Base-by-base conservation (phyloP, 2,797 vertebrate genomes). In the Myotis pilosus region DNA sequence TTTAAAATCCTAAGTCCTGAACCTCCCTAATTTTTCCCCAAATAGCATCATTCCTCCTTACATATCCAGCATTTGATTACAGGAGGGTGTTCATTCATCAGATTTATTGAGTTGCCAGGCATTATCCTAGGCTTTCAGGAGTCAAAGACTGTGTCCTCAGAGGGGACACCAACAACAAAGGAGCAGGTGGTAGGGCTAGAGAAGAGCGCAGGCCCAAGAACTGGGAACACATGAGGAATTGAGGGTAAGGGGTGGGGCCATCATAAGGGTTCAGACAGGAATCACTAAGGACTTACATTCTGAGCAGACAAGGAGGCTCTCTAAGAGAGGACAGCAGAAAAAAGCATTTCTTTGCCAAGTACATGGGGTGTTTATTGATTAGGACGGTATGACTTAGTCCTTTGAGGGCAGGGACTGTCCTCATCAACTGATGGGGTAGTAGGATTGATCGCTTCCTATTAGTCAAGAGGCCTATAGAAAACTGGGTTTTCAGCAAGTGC, bases 171-270 rank as follows among this genome's bases (percentile, higher is more conserved):
- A 80, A 5, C 44, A 51, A 12, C 60, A 12, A 53, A 87, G 38
- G 12, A 55, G 28, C 78, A 8, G 1, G 1, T 33, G 41, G 20
- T 10, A 22, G 28, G 12, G 20, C 71, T 23, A 23, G 25, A 25
- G 41, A 25, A 74, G 78, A 44, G 41, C 51, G 5, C 36, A 5
- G 15, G 53, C 53, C 51, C 41, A 7, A 19, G 71, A 55, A 19
- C 57, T 36, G 36, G 23, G 16, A 12, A 25, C 13, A 38, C 10
- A 38, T 44, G 12, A 57, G 49, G n/a, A 53, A 8, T 13, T 19
- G 10, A 22, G 60, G 5, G 25, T 17, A 1, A 38, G 44, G 5
- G 30, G 3, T 6, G 2, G 55, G 4, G 16, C 25, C 10, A 2
- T 33, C 12, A 2, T 30, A 55, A 19, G 36, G 41, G 15, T 62